phyloP scores from a whole-genome alignment of 2,888 invertebrate genomes.

The Reticulitermes lucifugus region DNA sequence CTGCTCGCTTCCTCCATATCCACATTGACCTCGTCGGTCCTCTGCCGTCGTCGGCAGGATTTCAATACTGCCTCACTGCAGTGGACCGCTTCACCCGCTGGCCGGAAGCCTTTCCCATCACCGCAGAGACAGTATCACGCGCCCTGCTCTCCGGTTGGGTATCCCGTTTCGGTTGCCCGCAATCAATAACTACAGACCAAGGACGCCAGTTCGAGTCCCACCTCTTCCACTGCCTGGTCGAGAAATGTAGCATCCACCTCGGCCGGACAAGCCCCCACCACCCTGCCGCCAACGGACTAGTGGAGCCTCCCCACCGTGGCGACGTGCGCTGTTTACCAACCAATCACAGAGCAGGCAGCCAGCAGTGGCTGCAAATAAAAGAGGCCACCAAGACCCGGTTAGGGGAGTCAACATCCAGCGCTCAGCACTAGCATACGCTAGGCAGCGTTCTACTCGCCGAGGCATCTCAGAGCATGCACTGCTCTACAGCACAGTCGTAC shows the following conservation, averaged over 20 bases:
- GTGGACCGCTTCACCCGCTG: constrained; percentile 60
- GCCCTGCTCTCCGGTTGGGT: constrained; percentile 25
- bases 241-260: constrained; percentile 54
- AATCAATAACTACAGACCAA: constrained; percentile 60
- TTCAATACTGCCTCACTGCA: constrained; percentile 54
- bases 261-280: constrained; percentile 59
- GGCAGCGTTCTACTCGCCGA: too few relatives aligned
- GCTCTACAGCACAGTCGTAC: too few relatives aligned
- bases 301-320: constrained; percentile 50
- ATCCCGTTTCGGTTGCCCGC: constrained; percentile 60
- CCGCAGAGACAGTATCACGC: constrained; percentile 57
- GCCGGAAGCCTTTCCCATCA: constrained; percentile 61
- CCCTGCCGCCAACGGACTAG: constrained; percentile 60
- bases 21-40: constrained; percentile 64
- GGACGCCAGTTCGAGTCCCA: constrained; percentile 60
- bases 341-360: too few relatives aligned
- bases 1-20: constrained; percentile 59
- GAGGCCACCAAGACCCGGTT: too few relatives aligned
- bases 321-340: too few relatives aligned
- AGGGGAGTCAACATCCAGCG: too few relatives aligned
- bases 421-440: too few relatives aligned
- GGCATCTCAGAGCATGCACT: too few relatives aligned
- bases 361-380: too few relatives aligned
- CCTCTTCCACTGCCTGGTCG: constrained; percentile 54
- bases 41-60: constrained; percentile 57